Percentiles rank a stretch among this genome's conserved stretches.
Conservation (phyloP, 2,113 vertebrate species). For the Leucosticte australis region DNA sequence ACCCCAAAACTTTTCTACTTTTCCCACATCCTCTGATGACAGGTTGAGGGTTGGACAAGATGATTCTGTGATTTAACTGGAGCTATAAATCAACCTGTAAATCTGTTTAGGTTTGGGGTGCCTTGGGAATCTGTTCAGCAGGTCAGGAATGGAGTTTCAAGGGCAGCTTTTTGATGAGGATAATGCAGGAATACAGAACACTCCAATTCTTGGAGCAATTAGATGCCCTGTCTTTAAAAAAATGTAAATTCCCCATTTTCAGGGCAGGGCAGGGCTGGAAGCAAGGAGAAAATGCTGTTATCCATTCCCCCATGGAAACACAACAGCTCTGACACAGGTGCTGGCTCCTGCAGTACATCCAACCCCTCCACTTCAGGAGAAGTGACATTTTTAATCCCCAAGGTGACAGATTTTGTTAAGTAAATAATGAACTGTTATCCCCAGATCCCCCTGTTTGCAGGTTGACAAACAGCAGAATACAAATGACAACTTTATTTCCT, state of each 20-base stretch:
- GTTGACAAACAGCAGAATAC: neutral
- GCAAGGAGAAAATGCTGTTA: neutral
- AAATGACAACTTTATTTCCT: conserved; percentile 23
- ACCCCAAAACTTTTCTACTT: neutral
- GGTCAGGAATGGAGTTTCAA: neutral
- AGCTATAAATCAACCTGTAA: neutral
- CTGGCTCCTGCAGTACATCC: neutral
- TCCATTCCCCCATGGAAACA: neutral
- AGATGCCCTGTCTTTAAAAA: neutral
- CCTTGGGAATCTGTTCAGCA: neutral
- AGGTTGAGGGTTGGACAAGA: neutral
- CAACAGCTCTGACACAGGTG: neutral
- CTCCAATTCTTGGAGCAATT: neutral
- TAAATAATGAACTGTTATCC: conserved; percentile 1
- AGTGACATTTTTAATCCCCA: conserved; percentile 1
- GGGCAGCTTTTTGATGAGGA: neutral
- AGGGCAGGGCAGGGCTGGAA: neutral
- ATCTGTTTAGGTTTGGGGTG: neutral
- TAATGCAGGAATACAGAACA: neutral
- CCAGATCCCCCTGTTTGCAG: neutral
- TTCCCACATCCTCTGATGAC: too few species aligned
- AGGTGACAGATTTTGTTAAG: neutral
- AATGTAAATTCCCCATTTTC: neutral
- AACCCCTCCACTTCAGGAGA: neutral
- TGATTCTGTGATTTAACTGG: neutral